Evolutionary conservation across 2,888 invertebrate genomes (phyloP).

Genomic region (Mythimna pallens): DNA sequence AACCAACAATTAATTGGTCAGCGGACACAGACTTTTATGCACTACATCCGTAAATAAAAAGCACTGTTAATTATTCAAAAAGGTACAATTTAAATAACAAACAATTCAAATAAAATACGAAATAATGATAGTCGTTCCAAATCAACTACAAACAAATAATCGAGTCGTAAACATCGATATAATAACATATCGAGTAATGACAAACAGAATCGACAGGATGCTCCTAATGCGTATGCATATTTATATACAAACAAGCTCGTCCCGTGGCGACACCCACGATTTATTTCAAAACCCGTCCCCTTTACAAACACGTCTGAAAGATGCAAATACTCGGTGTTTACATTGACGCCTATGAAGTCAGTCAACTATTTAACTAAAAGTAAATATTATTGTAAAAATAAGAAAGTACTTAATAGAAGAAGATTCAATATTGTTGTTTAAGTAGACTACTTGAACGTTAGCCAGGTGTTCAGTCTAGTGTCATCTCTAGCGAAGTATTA

Average conservation of each 20-base stretch:
- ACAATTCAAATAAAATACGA: too few relatives aligned
- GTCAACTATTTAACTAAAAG: constrained; percentile 42
- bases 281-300: constrained; percentile 50
- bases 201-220: constrained; percentile 48
- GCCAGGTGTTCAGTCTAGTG: constrained; percentile 34
- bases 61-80: neutral
- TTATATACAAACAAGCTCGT: constrained; percentile 46
- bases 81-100: neutral
- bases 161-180: constrained; percentile 30
- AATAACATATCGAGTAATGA: constrained; percentile 42
- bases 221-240: constrained; percentile 57
- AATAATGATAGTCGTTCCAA: neutral
- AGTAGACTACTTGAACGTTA: constrained; percentile 25
- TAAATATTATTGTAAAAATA: constrained; percentile 43
- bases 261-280: constrained; percentile 49
- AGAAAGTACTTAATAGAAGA: constrained; percentile 29
- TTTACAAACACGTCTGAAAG: constrained; percentile 37
- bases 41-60: constrained; percentile 25
- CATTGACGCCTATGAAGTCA: constrained; percentile 49
- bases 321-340: constrained; percentile 51
- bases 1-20: neutral
- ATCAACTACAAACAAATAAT: constrained; percentile 30
- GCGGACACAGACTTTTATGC: constrained; percentile 9
- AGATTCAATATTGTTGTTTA: constrained; percentile 34
- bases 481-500: constrained; percentile 17